Percentiles rank a stretch among this genome's conserved stretches.
phyloP scores from a whole-genome alignment of 2,113 vertebrate species.

The Micronycteris hirsuta region DNA sequence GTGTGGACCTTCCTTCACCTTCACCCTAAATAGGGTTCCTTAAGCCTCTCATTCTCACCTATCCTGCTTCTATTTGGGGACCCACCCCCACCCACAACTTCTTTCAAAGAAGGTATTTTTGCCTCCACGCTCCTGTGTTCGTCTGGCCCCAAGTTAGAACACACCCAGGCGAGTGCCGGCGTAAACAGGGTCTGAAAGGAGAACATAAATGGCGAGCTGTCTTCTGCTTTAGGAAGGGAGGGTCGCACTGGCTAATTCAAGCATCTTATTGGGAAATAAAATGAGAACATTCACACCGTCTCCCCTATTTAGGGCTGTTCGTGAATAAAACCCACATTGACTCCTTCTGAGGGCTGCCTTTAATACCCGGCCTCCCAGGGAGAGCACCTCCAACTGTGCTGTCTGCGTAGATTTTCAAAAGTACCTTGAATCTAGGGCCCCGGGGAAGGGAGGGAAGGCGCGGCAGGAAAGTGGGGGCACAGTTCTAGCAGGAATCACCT shows the following conservation, averaged over 20 bases:
- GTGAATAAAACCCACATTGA: neutral
- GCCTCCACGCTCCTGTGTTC: neutral
- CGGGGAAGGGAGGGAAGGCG: neutral
- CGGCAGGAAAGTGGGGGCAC: neutral
- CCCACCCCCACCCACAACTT: neutral
- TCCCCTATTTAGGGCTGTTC: neutral
- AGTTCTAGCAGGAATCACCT: neutral
- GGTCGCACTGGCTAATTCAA: neutral
- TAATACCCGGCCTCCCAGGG: neutral
- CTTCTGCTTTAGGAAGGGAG: neutral
- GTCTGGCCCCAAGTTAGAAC: neutral
- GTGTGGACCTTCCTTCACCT: neutral
- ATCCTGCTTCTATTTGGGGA: neutral
- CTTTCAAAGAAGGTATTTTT: neutral
- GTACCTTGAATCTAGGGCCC: neutral
- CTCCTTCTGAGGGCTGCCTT: neutral
- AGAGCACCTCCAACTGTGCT: neutral
- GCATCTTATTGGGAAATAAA: neutral
- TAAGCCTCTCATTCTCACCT: neutral
- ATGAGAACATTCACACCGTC: neutral
- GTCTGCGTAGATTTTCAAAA: neutral
- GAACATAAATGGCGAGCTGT: neutral
- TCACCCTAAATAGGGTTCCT: neutral
- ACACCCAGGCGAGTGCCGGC: neutral
- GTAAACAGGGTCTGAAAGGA: neutral